These are phyloP conservation scores for Centropus bengalensis DNA, from an alignment of 2,113 vertebrate species.

Conservation along the genomic window DNA sequence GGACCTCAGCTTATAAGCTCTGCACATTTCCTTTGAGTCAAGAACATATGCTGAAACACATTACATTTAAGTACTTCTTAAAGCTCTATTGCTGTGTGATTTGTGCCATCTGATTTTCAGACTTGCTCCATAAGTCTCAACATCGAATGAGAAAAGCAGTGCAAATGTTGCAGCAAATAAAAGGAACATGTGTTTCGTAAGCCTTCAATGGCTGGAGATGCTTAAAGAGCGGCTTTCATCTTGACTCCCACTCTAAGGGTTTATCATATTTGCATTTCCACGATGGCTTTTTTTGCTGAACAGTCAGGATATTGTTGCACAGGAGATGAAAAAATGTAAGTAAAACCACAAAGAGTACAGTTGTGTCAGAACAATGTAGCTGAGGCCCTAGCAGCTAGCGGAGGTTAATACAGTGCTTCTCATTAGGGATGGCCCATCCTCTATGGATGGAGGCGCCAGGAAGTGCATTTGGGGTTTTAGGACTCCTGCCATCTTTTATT, in stretches of 20 bases:
- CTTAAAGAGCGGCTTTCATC: conserved; percentile 66
- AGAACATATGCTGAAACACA: conserved; percentile 44
- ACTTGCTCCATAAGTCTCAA: conserved; percentile 21
- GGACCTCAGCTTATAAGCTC: conserved; percentile 23
- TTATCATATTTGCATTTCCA: conserved; percentile 46
- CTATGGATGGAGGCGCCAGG: neutral
- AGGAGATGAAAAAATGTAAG: conserved; percentile 5
- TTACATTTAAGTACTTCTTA: conserved; percentile 22
- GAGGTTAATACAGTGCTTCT: neutral
- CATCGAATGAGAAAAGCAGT: neutral
- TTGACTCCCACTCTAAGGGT: conserved; percentile 16
- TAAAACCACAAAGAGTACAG: conserved; percentile 23
- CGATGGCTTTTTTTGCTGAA: neutral
- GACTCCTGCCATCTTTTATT: neutral
- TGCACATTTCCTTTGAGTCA: conserved; percentile 30
- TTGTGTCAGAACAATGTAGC: neutral
- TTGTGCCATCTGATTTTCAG: conserved; percentile 66
- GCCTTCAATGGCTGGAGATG: conserved; percentile 35
- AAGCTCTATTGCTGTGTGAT: conserved; percentile 9
- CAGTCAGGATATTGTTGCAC: conserved; percentile 61
- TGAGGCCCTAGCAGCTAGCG: neutral
- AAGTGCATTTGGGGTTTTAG: neutral
- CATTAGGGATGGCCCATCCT: neutral
- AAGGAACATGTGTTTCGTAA: conserved; percentile 59
- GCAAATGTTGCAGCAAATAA: conserved; percentile 51